Evolutionary conservation across 2,113 vertebrate species (phyloP).

Genomic region (Mandrillus leucophaeus): DNA sequence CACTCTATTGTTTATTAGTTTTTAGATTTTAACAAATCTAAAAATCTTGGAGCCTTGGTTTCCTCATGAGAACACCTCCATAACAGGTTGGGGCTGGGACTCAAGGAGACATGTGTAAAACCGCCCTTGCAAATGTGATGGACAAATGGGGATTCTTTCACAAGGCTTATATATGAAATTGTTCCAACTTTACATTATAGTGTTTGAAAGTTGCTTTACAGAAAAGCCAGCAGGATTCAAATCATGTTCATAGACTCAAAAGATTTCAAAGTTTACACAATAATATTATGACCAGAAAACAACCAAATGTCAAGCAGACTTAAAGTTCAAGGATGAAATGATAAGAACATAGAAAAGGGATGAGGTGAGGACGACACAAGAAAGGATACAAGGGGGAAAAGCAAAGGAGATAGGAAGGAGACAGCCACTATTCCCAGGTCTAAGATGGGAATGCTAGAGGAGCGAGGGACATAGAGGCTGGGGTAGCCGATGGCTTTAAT

Average conservation of each 20-base stretch:
- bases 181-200: background rate
- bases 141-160: background rate
- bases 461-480: background rate
- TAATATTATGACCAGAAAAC: background rate
- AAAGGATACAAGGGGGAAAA: background rate
- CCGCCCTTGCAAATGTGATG: background rate
- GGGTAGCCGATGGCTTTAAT: background rate
- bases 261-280: background rate
- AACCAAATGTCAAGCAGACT: background rate
- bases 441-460: rapidly evolving
- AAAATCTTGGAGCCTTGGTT: too few species aligned
- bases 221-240: background rate
- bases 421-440: rapidly evolving
- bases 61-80: background rate
- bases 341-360: background rate
- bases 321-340: background rate
- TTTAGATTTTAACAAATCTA: background rate
- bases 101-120: background rate
- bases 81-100: background rate
- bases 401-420: background rate
- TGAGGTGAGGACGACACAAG: background rate
- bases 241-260: background rate
- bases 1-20: background rate
- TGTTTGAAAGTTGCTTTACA: background rate
- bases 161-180: background rate